A percentile compares a stretch with the other conserved stretches of the same genome.
Conservation (phyloP, 1,140 invertebrate genomes). For the Notospermus geniculatus region DNA sequence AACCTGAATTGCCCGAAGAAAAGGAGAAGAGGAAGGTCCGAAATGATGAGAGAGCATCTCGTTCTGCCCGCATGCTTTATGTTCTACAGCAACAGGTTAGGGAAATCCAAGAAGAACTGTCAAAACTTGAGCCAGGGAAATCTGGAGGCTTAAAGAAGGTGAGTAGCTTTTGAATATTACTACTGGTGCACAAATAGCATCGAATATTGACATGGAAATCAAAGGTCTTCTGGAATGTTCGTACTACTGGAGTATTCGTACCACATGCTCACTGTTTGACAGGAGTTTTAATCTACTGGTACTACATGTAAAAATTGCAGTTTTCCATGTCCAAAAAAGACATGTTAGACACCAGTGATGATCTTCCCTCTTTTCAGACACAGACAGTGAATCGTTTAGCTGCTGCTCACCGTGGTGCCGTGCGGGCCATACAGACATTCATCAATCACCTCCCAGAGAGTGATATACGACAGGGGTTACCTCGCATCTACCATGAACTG, state of each 20-base stretch:
- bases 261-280: too few relatives aligned
- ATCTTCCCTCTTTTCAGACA: slow-evolving; percentile 27
- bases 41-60: slow-evolving; percentile 32
- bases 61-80: slow-evolving; percentile 37
- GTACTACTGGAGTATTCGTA: too few relatives aligned
- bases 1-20: too few relatives aligned
- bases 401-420: slow-evolving; percentile 35
- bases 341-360: not conserved
- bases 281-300: too few relatives aligned
- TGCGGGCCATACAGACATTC: slow-evolving; percentile 40
- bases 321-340: too few relatives aligned
- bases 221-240: too few relatives aligned
- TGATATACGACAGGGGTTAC: slow-evolving; percentile 36
- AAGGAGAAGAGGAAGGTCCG: slow-evolving; percentile 18
- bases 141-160: slow-evolving; percentile 41
- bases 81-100: slow-evolving; percentile 41
- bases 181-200: not conserved
- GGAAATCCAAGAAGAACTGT: slow-evolving; percentile 37
- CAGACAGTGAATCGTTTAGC: slow-evolving; percentile 32
- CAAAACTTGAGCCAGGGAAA: slow-evolving; percentile 21
- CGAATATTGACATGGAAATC: too few relatives aligned
- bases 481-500: slow-evolving; percentile 38
- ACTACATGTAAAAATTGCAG: too few relatives aligned
- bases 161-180: not conserved
- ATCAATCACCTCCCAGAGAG: slow-evolving; percentile 39